Conservation (phyloP, 2,797 vertebrate genomes). For the Acrocephalus scirpaceus region DNA sequence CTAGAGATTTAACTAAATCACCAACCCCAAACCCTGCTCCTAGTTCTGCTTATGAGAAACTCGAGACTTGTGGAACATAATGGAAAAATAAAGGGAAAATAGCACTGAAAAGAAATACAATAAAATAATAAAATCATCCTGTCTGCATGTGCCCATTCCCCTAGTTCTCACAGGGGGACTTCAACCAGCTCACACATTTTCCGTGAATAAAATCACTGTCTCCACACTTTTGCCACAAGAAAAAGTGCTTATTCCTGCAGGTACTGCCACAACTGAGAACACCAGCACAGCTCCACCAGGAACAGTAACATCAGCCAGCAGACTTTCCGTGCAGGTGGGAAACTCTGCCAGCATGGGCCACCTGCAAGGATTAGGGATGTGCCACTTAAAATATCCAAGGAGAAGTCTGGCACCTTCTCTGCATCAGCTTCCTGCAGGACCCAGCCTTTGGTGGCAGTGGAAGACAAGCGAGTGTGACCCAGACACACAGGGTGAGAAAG, state of each 20-base stretch:
- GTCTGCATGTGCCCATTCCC: background rate
- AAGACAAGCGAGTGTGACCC: background rate
- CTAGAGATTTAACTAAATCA: constrained; percentile 40
- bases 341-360: accelerated
- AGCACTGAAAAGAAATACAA: background rate
- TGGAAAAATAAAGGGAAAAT: constrained; percentile 3
- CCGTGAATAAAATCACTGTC: background rate
- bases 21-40: background rate
- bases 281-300: background rate
- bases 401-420: background rate
- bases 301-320: background rate
- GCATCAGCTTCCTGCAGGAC: background rate
- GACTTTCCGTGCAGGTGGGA: background rate
- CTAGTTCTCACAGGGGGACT: background rate
- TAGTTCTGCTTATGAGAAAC: background rate
- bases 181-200: background rate
- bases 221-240: background rate
- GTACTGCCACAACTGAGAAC: background rate
- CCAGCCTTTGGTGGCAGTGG: background rate
- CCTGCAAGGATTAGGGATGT: background rate
- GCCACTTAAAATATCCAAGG: background rate
- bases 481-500: background rate
- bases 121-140: background rate
- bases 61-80: background rate
- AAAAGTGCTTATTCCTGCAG: background rate